phyloP scores from a whole-genome alignment of 2,888 invertebrate species.

The Conops quadrifasciatus region DNA sequence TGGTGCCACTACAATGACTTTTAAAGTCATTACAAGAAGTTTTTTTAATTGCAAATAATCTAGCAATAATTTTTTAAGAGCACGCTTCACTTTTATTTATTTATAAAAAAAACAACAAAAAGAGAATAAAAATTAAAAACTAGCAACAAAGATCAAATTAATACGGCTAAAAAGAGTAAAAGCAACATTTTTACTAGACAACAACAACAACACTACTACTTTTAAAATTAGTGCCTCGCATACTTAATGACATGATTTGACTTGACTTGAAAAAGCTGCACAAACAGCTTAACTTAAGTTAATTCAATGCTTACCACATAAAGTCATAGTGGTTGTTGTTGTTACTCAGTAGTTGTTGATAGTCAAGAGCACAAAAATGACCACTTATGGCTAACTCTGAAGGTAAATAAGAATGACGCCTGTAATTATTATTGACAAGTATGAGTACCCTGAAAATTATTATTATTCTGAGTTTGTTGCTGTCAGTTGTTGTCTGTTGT shows the following conservation, averaged over 20 bases:
- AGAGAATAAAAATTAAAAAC: not conserved
- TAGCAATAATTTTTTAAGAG: constrained; percentile 28
- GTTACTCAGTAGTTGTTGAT: not conserved
- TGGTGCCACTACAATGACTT: too few species aligned
- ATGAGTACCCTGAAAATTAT: not conserved
- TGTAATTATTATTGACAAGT: not conserved
- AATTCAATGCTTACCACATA: constrained; percentile 17
- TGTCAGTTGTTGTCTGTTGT: constrained; percentile 2
- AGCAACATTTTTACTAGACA: not conserved
- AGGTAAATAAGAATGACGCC: not conserved
- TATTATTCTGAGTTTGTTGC: not conserved
- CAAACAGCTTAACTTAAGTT: not conserved
- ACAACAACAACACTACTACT: not conserved
- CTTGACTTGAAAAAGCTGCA: constrained; percentile 1
- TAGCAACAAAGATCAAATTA: not conserved
- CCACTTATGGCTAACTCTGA: not conserved
- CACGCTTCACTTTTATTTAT: constrained; percentile 28
- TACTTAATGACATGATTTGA: constrained; percentile 24
- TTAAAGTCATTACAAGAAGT: too few species aligned
- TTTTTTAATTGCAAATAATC: constrained; percentile 24
- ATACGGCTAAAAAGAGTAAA: too few species aligned
- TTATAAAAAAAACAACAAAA: not conserved
- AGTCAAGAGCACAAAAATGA: not conserved
- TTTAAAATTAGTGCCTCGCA: constrained; percentile 4
- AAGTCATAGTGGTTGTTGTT: not conserved